Conservation (phyloP, 2,888 invertebrate species). For the Coelopa pilipes region DNA sequence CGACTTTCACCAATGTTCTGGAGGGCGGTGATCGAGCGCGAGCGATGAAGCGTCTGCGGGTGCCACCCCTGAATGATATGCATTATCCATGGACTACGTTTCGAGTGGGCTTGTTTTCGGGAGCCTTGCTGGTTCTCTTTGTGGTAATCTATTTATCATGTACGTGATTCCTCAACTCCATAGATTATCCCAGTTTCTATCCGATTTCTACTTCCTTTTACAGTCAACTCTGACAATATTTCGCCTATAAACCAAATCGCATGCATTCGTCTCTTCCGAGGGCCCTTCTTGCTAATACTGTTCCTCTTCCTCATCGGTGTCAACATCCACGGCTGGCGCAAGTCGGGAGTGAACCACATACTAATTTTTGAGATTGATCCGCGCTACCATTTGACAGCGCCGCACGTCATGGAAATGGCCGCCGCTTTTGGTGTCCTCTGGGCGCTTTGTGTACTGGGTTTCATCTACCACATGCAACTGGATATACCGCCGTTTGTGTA, state of each 20-base stretch:
- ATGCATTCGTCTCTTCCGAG: constrained; percentile 84
- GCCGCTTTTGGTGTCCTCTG: constrained; percentile 91
- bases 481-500: constrained; percentile 89
- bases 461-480: constrained; percentile 75
- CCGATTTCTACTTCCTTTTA: neutral
- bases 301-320: constrained; percentile 93
- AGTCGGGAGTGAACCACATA: constrained; percentile 97
- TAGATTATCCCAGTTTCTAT: neutral
- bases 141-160: constrained; percentile 85
- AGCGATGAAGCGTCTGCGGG: constrained; percentile 97
- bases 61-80: constrained; percentile 94
- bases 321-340: constrained; percentile 95
- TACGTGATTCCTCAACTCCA: constrained; percentile 61
- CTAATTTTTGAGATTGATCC: constrained; percentile 96
- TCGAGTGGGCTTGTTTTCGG: constrained; percentile 92
- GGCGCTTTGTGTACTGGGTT: constrained; percentile 82
- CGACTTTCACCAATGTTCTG: constrained; percentile 80
- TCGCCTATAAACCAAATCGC: constrained; percentile 10
- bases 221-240: neutral
- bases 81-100: constrained; percentile 92
- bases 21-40: constrained; percentile 91
- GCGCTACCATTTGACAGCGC: constrained; percentile 88
- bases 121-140: constrained; percentile 86
- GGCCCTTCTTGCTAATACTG: constrained; percentile 88
- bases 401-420: constrained; percentile 91